Base-by-base conservation (phyloP, 2,113 vertebrate species). In the Hemibagrus wyckioides region DNA sequence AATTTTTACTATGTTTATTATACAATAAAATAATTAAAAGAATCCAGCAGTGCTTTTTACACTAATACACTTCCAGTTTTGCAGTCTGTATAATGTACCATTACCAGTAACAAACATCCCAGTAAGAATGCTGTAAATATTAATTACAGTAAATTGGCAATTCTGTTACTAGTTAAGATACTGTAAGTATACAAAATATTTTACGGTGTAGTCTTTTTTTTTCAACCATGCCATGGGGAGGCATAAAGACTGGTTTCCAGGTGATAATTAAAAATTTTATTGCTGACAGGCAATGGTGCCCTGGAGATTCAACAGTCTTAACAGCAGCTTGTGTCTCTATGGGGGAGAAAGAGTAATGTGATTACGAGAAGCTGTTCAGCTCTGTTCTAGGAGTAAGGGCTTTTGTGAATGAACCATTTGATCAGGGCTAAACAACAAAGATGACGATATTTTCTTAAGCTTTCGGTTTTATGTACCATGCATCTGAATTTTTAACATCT, bases 201-300 rank as follows among this genome's bases (percentile, higher is more conserved):
- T 80, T 23, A 54, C 48, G 56, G 19, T 11, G 17, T 54, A 14
- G 4, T 57, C 21, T 48, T 59, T n/a, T 25, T n/a, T 25, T 56
- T 57, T 85, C 36, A 82, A 82, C 30, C 48, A 61, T 69, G 69
- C 77, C 61, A 6, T 30, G 30, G 59, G 50, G 89, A 87, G 52
- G 83, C 44, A 89, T 83, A 71, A 69, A 88, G 28, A 83, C 71
- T 36, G 67, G 71, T 80, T 85, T 85, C 56, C 67, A 82, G 71
- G 88, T 85, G 80, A 85, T 88, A 85, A 89, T 92, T 90, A 90
- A 89, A 89, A 87, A 86, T 87, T 82, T 61, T 63, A 86, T 56
- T 48, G 54, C 87, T 88, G 83, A 86, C 65, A 91, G 89, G 82
- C 80, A 88, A 85, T 44, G 80, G 79, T 50, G 61, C 65, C 52